Evolutionary conservation across 2,113 vertebrate genomes (phyloP), one percentile per base, ranked within the genome.

Genomic region (Ardeotis arabs): DNA sequence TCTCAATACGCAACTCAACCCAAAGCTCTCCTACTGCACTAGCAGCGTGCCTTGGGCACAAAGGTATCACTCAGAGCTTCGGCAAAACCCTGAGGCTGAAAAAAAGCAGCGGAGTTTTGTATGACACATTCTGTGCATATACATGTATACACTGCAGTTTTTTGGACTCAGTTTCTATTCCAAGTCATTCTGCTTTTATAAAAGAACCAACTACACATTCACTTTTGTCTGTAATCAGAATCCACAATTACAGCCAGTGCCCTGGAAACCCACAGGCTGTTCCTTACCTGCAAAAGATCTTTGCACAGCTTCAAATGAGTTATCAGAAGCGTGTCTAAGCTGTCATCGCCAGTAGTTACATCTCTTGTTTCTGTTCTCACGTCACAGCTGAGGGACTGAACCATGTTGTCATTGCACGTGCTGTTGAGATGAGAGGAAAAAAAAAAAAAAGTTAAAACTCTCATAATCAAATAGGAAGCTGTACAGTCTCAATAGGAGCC

Each of bases 221-320:
- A 24, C 12, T 27, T 67, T 37, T 73, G 44, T 9, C 55, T 8
- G 0, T 5, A 31, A 79, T 10, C 45, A 55, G 45, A 41, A 41
- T 10, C 37, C 68, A 2, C 37, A 76, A 1, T 4, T 27, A 16
- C 39, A 73, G 8, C 4, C 41, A 47, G 52, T 23, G 31, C 44
- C n/a, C 69, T 79, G 52, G 52, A 73, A 91, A 20, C 1, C 84
- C 67, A 52, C 4, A 37, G 25, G 24, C 60, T 49, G 7, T 10
- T 73, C 44, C 75, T 70, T 95, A 99, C 99, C 98, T 98, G 98
- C 86, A 99, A 92, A 90, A 99, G 98, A 60, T 97, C 97, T 88
- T 95, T 98, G 96, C 99, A 99, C 83, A 99, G 97, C 64, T 97
- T 98, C 91, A 99, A 98, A 90, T 99, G 99, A 50, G 98, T 97